These are phyloP conservation scores for Eristalis intricaria DNA, from an alignment of 2,888 invertebrate species.

Conservation along the genomic window DNA sequence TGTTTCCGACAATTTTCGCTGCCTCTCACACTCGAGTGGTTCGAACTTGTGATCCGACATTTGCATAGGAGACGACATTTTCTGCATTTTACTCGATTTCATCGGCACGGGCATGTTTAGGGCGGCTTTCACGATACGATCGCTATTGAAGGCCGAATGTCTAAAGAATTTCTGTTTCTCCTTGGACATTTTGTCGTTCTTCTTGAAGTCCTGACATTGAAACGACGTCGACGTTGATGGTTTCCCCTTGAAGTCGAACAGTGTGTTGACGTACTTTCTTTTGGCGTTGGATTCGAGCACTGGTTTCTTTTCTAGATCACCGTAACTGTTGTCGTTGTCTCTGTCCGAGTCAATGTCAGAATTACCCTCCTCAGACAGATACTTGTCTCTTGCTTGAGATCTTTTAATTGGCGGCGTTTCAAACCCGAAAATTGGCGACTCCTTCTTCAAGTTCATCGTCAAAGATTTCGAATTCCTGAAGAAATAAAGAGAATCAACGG, in stretches of 20 bases:
- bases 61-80: conserved; percentile 23
- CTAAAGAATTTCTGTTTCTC: conserved; percentile 94
- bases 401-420: conserved; percentile 19
- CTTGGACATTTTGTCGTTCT: conserved; percentile 90
- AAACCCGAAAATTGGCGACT: conserved; percentile 19
- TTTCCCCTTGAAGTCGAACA: conserved; percentile 50
- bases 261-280: conserved; percentile 31
- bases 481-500: conserved; percentile 32
- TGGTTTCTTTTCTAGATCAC: conserved; percentile 40
- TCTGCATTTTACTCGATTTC: conserved; percentile 40
- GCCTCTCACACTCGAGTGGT: conserved; percentile 64
- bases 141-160: conserved; percentile 89
- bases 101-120: conserved; percentile 55
- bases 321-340: conserved; percentile 21
- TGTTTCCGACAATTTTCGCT: conserved; percentile 78
- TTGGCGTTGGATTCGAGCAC: conserved; percentile 36
- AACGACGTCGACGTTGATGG: conserved; percentile 53
- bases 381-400: conserved; percentile 49
- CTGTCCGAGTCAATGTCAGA: conserved; percentile 47
- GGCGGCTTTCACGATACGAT: conserved; percentile 70
- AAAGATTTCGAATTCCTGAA: conserved; percentile 46
- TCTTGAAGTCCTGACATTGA: conserved; percentile 79
- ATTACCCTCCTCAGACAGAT: conserved; percentile 68
- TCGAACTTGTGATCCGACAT: conserved; percentile 25
- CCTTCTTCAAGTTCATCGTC: conserved; percentile 30